Conservation (phyloP, 2,888 invertebrate genomes). For the Lottia gigantea region DNA sequence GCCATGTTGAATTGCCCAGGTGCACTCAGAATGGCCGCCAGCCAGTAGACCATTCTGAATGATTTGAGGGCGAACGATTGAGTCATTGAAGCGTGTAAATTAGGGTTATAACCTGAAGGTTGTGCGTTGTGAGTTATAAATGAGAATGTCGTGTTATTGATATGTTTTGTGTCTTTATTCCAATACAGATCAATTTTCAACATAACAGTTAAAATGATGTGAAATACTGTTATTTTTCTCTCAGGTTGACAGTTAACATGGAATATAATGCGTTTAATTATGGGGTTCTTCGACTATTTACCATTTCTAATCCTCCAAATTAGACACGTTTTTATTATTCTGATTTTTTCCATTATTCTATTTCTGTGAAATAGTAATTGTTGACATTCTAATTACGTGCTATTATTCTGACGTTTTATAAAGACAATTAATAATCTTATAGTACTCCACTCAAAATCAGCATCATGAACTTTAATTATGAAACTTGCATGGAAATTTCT, state of each 20-base stretch:
- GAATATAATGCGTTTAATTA: neutral
- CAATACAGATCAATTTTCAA: neutral
- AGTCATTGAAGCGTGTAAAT: neutral
- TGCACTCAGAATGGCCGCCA: slow-evolving; percentile 14
- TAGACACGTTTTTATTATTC: slow-evolving; percentile 2
- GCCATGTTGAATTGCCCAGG: slow-evolving; percentile 25
- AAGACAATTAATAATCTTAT: no score
- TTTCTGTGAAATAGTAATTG: no score
- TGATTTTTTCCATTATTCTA: no score
- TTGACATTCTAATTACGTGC: no score
- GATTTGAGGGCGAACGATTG: neutral
- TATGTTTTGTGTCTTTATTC: neutral
- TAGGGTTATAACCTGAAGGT: slow-evolving; percentile 1
- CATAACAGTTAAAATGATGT: neutral
- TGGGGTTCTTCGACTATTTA: neutral
- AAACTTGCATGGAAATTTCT: no score
- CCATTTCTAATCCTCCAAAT: neutral
- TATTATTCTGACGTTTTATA: no score
- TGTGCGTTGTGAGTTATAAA: slow-evolving; percentile 5
- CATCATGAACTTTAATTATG: no score
- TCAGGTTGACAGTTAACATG: neutral
- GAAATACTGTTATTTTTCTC: neutral
- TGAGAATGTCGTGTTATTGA: neutral
- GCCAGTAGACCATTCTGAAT: neutral
- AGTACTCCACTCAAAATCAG: no score